Conservation (phyloP, 1,140 invertebrate genomes). For the Diorhabda sublineata region DNA sequence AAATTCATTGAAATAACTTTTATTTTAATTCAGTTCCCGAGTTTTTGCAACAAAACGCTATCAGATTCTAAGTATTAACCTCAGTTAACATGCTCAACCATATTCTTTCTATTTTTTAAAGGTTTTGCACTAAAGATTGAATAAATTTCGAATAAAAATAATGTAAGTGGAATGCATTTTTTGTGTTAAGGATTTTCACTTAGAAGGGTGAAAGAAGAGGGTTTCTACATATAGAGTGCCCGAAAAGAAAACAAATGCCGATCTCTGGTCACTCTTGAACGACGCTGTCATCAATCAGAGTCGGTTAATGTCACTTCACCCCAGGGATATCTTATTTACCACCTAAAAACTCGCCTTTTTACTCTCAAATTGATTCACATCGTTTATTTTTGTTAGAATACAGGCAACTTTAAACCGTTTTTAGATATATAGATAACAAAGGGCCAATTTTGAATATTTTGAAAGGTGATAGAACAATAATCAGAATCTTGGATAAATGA, state of each 20-base stretch:
- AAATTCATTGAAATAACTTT: too few relatives aligned
- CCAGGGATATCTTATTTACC: conserved; percentile 4
- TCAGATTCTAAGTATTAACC: too few relatives aligned
- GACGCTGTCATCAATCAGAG: conserved; percentile 10
- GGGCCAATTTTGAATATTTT: too few relatives aligned
- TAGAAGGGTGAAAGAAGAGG: background rate
- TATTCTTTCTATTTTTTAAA: too few relatives aligned
- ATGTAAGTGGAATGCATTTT: conserved; percentile 8
- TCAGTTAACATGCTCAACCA: too few relatives aligned
- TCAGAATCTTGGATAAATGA: too few relatives aligned
- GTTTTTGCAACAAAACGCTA: too few relatives aligned
- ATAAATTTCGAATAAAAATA: conserved; percentile 5
- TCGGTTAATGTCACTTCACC: conserved; percentile 9
- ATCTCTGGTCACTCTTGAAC: conserved; percentile 10
- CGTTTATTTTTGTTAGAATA: conserved; percentile 4
- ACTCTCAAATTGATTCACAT: background rate
- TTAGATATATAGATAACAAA: too few relatives aligned
- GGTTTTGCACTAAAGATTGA: background rate
- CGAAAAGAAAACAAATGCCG: conserved; percentile 14
- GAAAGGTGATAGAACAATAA: too few relatives aligned
- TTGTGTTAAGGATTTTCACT: conserved; percentile 7
- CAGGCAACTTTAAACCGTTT: too few relatives aligned
- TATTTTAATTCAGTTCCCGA: too few relatives aligned
- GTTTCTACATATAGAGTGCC: conserved; percentile 14
- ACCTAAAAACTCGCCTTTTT: background rate